Conservation (phyloP, 35 echinoderm and acorn worm species). For the Lytechinus variegatus region DNA sequence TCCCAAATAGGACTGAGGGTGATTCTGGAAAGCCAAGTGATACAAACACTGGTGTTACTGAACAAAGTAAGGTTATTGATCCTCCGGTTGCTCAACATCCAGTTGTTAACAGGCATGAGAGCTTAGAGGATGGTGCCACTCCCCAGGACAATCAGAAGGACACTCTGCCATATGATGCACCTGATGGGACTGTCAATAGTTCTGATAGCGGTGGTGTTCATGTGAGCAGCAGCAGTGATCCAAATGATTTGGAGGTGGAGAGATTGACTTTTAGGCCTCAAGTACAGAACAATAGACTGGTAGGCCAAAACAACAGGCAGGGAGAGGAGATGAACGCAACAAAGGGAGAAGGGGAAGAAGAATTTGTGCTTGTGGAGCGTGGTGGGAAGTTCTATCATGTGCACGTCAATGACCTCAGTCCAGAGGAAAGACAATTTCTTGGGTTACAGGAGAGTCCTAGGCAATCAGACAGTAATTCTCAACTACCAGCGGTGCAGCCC, state of each 20-base stretch:
- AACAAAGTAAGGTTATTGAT: background rate
- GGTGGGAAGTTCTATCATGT: slow-evolving; percentile 90
- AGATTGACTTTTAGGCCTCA: slow-evolving; percentile 45
- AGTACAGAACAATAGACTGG: background rate
- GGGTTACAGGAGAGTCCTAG: slow-evolving; percentile 48
- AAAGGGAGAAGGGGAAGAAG: slow-evolving; percentile 48
- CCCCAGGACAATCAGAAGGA: background rate
- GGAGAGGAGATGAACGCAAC: background rate
- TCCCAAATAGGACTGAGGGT: slow-evolving; percentile 21
- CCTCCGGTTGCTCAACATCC: background rate
- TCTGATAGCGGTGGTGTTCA: background rate
- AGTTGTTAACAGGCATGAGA: background rate
- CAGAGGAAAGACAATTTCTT: slow-evolving; percentile 69
- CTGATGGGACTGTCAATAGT: background rate
- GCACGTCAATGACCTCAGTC: slow-evolving; percentile 74
- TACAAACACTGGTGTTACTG: background rate
- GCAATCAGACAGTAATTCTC: background rate
- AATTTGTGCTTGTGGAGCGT: slow-evolving; percentile 77
- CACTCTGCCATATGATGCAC: background rate
- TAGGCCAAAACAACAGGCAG: background rate
- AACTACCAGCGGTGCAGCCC: slow-evolving; percentile 29
- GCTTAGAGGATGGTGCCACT: background rate
- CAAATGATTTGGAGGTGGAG: slow-evolving; percentile 64
- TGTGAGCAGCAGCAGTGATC: background rate
- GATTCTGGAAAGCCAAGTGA: background rate